A percentile compares a stretch with the other conserved stretches of the same genome.
phyloP scores from a whole-genome alignment of 2,797 vertebrate species.

The Onychomys torridus region DNA sequence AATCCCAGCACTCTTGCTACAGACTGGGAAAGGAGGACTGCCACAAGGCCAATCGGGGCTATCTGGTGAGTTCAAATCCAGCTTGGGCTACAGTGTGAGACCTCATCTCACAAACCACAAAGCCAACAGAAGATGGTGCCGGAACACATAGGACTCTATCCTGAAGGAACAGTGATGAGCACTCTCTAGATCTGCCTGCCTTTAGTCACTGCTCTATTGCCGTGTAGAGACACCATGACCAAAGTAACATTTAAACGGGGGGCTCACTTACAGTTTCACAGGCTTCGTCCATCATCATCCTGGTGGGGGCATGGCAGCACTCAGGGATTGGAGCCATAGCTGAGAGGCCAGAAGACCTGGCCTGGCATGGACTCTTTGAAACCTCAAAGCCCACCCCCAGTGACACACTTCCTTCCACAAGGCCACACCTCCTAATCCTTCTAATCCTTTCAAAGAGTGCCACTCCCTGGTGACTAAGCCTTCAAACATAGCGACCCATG shows the following conservation, averaged over 20 bases:
- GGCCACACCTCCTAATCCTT: no score
- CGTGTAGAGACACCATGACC: not conserved
- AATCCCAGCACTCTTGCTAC: not conserved
- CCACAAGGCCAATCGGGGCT: not conserved
- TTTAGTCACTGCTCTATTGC: not conserved
- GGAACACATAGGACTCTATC: no score
- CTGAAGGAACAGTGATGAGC: not conserved
- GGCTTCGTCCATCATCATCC: not conserved
- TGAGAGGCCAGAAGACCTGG: not conserved
- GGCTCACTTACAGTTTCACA: not conserved
- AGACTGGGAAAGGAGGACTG: not conserved
- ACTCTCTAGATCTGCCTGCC: not conserved
- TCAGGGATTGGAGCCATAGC: no score
- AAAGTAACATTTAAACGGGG: not conserved
- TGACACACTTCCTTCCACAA: not conserved
- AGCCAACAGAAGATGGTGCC: not conserved
- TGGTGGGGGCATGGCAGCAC: not conserved
- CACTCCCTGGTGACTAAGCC: not conserved
- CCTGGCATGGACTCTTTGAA: not conserved
- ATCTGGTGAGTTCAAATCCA: not conserved
- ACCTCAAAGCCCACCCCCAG: not conserved
- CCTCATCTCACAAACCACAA: not conserved
- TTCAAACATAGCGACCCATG: not conserved
- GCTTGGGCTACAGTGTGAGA: not conserved
- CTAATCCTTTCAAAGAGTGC: not conserved